Conservation (phyloP, 2,888 invertebrate genomes). For the Melieria crassipennis region DNA sequence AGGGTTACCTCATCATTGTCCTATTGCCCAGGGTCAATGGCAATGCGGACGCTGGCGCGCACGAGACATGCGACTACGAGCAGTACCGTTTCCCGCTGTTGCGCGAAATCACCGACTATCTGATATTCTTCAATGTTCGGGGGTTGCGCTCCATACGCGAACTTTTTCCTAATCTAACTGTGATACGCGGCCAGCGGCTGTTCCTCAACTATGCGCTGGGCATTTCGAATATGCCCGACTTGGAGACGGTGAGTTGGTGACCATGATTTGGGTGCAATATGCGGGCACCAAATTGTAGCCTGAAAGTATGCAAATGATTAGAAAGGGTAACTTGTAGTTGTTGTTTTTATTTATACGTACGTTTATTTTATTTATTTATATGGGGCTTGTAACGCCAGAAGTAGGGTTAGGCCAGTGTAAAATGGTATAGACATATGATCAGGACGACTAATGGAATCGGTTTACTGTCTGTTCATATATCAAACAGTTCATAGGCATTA, state of each 20-base stretch:
- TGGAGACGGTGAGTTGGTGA: constrained; percentile 69
- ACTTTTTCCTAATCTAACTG: constrained; percentile 87
- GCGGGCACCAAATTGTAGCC: no score
- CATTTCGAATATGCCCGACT: constrained; percentile 75
- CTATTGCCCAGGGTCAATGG: constrained; percentile 69
- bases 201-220: constrained; percentile 84
- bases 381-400: no score
- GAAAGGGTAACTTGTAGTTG: not conserved
- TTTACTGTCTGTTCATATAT: no score
- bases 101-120: constrained; percentile 83
- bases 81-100: constrained; percentile 44
- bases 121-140: constrained; percentile 82
- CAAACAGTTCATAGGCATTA: no score
- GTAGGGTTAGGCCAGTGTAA: no score
- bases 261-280: no score
- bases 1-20: constrained; percentile 80
- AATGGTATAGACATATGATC: no score
- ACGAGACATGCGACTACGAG: constrained; percentile 44
- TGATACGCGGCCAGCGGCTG: constrained; percentile 84
- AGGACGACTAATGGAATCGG: no score
- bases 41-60: no score
- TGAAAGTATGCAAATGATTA: no score
- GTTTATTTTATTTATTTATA: not conserved
- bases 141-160: constrained; percentile 76
- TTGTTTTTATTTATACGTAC: not conserved